Evolutionary conservation across 92 coral and sea anemone species (phyloP).

Genomic region (Diadumene lineata): DNA sequence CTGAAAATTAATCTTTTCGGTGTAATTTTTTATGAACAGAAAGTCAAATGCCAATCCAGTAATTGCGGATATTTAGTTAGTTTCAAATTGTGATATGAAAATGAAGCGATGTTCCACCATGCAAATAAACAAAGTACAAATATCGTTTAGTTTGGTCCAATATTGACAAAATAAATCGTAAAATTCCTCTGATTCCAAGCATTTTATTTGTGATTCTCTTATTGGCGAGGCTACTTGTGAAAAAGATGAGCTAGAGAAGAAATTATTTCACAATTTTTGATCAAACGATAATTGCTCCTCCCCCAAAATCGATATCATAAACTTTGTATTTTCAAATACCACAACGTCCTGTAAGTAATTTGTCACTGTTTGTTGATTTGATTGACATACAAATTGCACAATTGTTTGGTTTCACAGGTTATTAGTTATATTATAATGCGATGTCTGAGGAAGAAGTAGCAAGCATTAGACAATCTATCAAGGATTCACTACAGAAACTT

Average conservation of each 20-base stretch:
- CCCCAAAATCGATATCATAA: constrained; percentile 8
- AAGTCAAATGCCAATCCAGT: no score
- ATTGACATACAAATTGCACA: constrained; percentile 4
- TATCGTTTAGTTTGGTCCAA: neutral
- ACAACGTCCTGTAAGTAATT: neutral
- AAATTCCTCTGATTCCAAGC: neutral
- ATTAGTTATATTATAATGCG: constrained; percentile 21
- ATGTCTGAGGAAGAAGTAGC: constrained; percentile 80
- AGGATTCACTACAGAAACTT: constrained; percentile 82
- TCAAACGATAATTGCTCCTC: constrained; percentile 1
- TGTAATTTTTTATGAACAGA: no score
- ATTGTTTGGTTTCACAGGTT: constrained; percentile 5
- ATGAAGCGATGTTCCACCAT: neutral
- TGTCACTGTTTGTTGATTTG: neutral
- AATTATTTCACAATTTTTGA: neutral
- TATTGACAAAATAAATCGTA: neutral
- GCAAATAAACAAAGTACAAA: neutral
- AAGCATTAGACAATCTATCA: constrained; percentile 76
- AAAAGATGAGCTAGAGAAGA: neutral
- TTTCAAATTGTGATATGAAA: no score
- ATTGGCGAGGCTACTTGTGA: neutral
- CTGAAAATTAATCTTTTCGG: no score
- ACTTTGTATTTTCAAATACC: neutral
- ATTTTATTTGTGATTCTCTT: neutral
- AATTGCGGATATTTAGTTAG: no score